Percentiles rank a stretch among this genome's conserved stretches.
Evolutionary conservation across 2,797 vertebrate species (phyloP).

Genomic region (Phoebastria nigripes): DNA sequence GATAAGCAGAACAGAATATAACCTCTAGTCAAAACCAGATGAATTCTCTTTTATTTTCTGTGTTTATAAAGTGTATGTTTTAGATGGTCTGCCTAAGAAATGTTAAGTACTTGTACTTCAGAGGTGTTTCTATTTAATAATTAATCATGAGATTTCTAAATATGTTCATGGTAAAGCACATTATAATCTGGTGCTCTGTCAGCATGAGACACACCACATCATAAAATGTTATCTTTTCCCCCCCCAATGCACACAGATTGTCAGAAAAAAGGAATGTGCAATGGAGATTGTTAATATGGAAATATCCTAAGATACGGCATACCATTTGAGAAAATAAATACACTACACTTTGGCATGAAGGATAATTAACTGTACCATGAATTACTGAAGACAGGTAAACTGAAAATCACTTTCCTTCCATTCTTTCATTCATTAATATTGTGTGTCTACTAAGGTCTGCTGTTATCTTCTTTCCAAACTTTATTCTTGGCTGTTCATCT

Average conservation of each 20-base stretch:
- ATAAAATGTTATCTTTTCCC: background rate
- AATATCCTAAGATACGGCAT: background rate
- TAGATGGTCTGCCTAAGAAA: background rate
- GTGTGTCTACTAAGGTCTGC: background rate
- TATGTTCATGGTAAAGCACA: background rate
- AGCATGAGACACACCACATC: background rate
- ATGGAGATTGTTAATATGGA: background rate
- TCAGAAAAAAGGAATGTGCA: background rate
- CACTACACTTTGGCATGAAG: background rate
- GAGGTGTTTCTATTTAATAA: background rate
- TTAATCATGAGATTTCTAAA: background rate
- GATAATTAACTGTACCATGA: background rate
- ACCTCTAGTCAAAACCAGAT: background rate
- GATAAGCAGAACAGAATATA: background rate
- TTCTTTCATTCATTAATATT: background rate
- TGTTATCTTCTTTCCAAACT: background rate
- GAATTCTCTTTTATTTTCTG: background rate
- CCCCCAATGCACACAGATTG: background rate
- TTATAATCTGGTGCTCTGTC: background rate
- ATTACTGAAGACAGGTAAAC: conserved; percentile 59
- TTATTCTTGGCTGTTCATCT: background rate
- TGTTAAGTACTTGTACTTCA: background rate
- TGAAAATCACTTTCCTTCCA: background rate
- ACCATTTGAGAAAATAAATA: background rate
- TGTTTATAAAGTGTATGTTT: background rate